Percentiles rank a stretch among this genome's conserved stretches.
These are phyloP conservation scores for Bombus vancouverensis DNA, from an alignment of 1,140 invertebrate genomes.

Conservation along the genomic window DNA sequence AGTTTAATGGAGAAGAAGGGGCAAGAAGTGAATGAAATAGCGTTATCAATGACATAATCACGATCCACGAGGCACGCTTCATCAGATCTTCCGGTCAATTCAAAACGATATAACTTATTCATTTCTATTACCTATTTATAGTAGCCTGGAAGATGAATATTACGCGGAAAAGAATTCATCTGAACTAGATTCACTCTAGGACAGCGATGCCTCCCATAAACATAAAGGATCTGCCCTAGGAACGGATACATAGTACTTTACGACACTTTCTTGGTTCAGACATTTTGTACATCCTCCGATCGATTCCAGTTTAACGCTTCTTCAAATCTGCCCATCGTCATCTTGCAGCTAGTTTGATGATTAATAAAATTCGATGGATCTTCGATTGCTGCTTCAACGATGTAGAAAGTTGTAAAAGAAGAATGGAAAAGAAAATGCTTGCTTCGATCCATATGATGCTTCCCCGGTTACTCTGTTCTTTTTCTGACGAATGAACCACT, in stretches of 20 bases:
- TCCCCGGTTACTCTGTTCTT: too few species aligned
- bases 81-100: constrained; percentile 11
- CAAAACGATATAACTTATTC: constrained; percentile 54
- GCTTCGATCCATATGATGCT: too few species aligned
- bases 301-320: constrained; percentile 15
- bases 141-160: neutral
- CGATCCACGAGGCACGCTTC: constrained; percentile 24
- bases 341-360: neutral
- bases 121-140: constrained; percentile 34
- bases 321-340: neutral
- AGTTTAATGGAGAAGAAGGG: neutral
- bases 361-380: constrained; percentile 7
- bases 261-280: constrained; percentile 25
- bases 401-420: too few species aligned
- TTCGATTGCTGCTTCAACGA: neutral
- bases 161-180: constrained; percentile 34
- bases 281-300: constrained; percentile 9
- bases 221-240: constrained; percentile 51
- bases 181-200: constrained; percentile 34
- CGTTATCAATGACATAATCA: neutral
- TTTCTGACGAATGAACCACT: too few species aligned
- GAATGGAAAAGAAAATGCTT: too few species aligned
- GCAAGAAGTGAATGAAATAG: neutral
- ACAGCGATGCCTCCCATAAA: constrained; percentile 26
- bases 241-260: constrained; percentile 49